These are phyloP conservation scores for Luscinia luscinia DNA, from an alignment of 2,797 vertebrate genomes.

Conservation along the genomic window DNA sequence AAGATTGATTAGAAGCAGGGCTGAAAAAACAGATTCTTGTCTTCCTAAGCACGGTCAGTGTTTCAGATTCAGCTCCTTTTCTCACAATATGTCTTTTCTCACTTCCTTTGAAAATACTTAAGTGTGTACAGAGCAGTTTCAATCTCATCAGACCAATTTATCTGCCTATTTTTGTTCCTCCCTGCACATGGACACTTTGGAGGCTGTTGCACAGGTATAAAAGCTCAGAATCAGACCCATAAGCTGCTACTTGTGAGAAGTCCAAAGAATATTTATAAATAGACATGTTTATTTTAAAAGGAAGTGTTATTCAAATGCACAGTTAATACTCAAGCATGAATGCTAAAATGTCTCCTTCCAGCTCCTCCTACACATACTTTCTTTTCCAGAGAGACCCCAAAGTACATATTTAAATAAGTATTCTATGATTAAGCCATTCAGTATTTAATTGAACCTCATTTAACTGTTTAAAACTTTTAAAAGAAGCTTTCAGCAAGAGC, in stretches of 20 bases:
- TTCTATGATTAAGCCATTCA: slow-evolving; percentile 39
- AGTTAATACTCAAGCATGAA: slow-evolving; percentile 12
- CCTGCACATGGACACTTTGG: background rate
- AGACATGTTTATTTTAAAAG: slow-evolving; percentile 40
- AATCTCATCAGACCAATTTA: background rate
- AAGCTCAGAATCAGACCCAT: background rate
- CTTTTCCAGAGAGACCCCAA: slow-evolving; percentile 16
- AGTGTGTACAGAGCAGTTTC: background rate
- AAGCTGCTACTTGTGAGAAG: slow-evolving; percentile 25
- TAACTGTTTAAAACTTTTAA: slow-evolving; percentile 56
- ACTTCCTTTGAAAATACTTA: background rate
- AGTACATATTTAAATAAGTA: slow-evolving; percentile 26
- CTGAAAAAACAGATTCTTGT: background rate
- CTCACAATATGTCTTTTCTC: background rate
- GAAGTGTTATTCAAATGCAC: slow-evolving; percentile 41
- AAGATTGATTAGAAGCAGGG: background rate
- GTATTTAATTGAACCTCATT: slow-evolving; percentile 51
- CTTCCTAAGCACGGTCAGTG: background rate
- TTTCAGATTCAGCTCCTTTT: background rate
- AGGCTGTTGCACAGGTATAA: background rate
- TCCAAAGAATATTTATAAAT: slow-evolving; percentile 47
- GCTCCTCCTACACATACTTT: slow-evolving; percentile 32
- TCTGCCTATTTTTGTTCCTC: background rate
- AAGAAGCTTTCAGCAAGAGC: slow-evolving; percentile 16
- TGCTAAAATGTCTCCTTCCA: slow-evolving; percentile 24